These are phyloP conservation scores for Tetragonula clypearis DNA, from an alignment of 1,140 invertebrate species.

Conservation along the genomic window DNA sequence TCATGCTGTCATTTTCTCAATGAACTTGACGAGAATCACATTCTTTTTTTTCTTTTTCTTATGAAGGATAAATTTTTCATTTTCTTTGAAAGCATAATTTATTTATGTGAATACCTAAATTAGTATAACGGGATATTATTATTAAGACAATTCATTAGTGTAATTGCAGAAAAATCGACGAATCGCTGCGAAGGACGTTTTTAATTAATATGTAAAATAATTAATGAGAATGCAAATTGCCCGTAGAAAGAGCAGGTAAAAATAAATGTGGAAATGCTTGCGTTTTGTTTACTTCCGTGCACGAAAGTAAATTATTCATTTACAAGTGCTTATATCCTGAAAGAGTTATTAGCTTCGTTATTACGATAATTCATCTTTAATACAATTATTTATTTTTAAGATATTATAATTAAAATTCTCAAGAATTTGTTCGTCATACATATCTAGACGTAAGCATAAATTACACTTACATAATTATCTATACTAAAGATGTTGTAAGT, in stretches of 20 bases:
- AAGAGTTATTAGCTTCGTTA: neutral
- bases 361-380: neutral
- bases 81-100: neutral
- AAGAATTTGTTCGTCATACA: neutral
- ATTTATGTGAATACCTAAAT: too few species aligned
- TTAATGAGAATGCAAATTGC: conserved; percentile 8
- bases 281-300: neutral
- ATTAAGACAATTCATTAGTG: neutral
- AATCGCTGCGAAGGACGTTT: neutral
- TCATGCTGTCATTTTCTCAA: neutral
- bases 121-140: neutral
- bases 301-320: neutral
- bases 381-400: neutral
- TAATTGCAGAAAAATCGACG: neutral
- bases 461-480: neutral
- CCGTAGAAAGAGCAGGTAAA: neutral
- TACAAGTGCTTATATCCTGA: neutral
- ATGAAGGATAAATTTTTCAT: neutral
- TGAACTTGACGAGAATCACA: rapidly evolving
- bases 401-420: neutral
- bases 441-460: neutral
- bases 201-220: neutral
- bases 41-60: neutral
- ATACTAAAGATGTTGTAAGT: neutral
- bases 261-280: neutral